These are phyloP conservation scores for Pristionchus fissidentatus DNA, from an alignment of 2,888 invertebrate genomes.

Conservation along the genomic window DNA sequence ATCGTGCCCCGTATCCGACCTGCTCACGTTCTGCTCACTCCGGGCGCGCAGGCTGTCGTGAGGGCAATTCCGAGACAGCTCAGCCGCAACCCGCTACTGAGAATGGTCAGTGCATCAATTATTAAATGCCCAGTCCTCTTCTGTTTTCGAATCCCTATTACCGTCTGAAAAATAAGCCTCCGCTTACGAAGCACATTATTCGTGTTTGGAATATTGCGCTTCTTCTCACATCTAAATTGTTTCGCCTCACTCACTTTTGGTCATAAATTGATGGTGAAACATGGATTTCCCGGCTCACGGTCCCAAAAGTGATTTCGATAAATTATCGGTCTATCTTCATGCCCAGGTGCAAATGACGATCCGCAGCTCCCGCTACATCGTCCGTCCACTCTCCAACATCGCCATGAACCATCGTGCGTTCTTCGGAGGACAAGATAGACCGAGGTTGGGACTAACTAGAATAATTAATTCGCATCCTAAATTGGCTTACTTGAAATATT, in stretches of 20 bases:
- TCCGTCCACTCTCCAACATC: slow-evolving; percentile 58
- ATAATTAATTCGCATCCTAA: not conserved
- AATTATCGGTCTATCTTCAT: too few relatives aligned
- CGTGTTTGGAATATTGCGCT: too few relatives aligned
- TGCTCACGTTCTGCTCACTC: not conserved
- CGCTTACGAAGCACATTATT: too few relatives aligned
- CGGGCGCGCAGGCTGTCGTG: not conserved
- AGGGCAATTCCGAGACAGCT: not conserved
- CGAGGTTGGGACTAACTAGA: not conserved
- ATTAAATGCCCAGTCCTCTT: too few relatives aligned
- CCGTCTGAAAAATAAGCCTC: too few relatives aligned
- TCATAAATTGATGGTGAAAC: not conserved
- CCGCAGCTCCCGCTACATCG: slow-evolving; percentile 33
- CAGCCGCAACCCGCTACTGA: slow-evolving; percentile 30
- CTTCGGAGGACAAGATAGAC: slow-evolving; percentile 31
- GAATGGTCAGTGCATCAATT: slow-evolving; percentile 23
- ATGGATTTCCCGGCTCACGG: too few relatives aligned
- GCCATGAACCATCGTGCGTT: slow-evolving; percentile 54
- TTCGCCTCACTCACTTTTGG: not conserved
- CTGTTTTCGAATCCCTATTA: too few relatives aligned
- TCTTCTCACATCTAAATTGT: too few relatives aligned
- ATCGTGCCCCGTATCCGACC: slow-evolving; percentile 42
- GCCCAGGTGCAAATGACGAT: slow-evolving; percentile 49
- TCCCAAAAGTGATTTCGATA: too few relatives aligned
- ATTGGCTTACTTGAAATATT: not conserved